These are phyloP conservation scores for Camponotus fellah DNA, from an alignment of 2,888 invertebrate species.

Conservation along the genomic window DNA sequence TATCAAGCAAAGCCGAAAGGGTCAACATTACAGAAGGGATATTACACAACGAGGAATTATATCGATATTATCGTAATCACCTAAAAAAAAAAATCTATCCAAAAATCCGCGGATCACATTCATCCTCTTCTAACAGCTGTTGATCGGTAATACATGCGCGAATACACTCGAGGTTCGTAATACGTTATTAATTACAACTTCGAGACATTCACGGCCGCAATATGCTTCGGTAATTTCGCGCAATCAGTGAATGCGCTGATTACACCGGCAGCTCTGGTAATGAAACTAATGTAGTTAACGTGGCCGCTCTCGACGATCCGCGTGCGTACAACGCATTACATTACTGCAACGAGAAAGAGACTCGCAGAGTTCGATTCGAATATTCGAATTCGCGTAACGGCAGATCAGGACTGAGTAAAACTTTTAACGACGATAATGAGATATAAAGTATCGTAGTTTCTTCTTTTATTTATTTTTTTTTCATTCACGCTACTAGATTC, in stretches of 20 bases:
- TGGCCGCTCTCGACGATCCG: not conserved
- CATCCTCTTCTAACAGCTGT: not conserved
- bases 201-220: constrained; percentile 14
- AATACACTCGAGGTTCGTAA: not conserved
- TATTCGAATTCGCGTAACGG: not conserved
- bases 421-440: constrained; percentile 23
- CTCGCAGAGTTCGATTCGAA: not conserved
- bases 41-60: not conserved
- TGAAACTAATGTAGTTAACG: not conserved
- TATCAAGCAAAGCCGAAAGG: constrained; percentile 1
- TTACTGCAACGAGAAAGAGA: not conserved
- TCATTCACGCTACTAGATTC: not conserved
- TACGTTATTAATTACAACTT: constrained; percentile 27
- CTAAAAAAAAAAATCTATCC: not conserved
- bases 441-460: not conserved
- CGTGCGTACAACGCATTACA: too few species aligned
- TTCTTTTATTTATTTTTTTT: not conserved
- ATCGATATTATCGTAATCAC: not conserved
- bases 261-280: not conserved
- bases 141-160: not conserved
- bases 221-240: constrained; percentile 20
- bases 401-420: constrained; percentile 12
- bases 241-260: constrained; percentile 28
- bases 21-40: constrained; percentile 3
- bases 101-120: not conserved